A percentile compares a stretch with the other conserved stretches of the same genome.
Conservation (phyloP, 2,888 invertebrate genomes). For the Ophioninae sp. region DNA sequence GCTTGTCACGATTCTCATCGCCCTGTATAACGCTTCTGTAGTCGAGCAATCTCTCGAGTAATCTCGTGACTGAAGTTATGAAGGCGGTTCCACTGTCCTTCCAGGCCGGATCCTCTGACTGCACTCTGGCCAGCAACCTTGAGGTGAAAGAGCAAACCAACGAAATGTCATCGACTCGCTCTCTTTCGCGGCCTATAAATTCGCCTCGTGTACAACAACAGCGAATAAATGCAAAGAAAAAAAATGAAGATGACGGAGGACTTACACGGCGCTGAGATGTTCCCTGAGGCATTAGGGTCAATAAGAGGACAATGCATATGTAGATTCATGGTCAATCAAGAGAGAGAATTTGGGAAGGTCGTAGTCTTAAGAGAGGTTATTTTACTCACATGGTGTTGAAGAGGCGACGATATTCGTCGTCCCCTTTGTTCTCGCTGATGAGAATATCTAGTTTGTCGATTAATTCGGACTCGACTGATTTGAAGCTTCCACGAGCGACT, state of each 20-base stretch:
- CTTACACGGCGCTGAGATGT: slow-evolving; percentile 96
- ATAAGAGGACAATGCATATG: slow-evolving; percentile 40
- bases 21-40: slow-evolving; percentile 97
- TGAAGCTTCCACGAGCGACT: slow-evolving; percentile 91
- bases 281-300: slow-evolving; percentile 84
- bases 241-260: slow-evolving; percentile 77
- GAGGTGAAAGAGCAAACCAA: slow-evolving; percentile 41
- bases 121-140: slow-evolving; percentile 92
- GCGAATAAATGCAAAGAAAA: slow-evolving; percentile 17
- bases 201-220: background rate
- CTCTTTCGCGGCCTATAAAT: background rate
- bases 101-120: slow-evolving; percentile 93
- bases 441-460: slow-evolving; percentile 96
- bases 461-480: slow-evolving; percentile 94
- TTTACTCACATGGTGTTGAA: slow-evolving; percentile 96
- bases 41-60: slow-evolving; percentile 94
- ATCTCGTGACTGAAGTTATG: slow-evolving; percentile 93
- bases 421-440: slow-evolving; percentile 96
- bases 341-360: background rate
- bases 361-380: background rate
- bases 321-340: background rate
- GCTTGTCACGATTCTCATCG: slow-evolving; percentile 96
- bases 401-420: slow-evolving; percentile 95
- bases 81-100: slow-evolving; percentile 95
- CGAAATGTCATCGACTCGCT: background rate